These are phyloP conservation scores for Vesta saturnalis DNA, from an alignment of 2,888 invertebrate genomes.

Conservation along the genomic window DNA sequence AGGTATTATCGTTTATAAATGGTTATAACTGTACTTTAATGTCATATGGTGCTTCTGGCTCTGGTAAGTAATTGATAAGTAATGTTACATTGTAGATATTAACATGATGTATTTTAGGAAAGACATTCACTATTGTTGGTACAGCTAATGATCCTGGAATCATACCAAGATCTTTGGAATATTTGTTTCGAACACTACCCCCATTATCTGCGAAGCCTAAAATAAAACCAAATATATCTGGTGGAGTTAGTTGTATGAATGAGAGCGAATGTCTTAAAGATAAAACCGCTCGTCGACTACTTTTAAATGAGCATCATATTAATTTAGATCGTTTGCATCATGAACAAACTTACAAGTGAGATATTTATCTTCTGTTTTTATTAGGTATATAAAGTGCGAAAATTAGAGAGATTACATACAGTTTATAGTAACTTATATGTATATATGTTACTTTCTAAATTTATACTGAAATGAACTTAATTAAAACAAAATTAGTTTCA, in stretches of 20 bases:
- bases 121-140: constrained; percentile 63
- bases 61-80: too few relatives aligned
- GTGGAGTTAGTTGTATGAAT: background rate
- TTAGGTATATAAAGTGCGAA: too few relatives aligned
- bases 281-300: background rate
- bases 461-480: too few relatives aligned
- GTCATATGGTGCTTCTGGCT: background rate
- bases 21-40: background rate
- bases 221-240: background rate
- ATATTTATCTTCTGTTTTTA: too few relatives aligned
- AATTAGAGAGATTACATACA: too few relatives aligned
- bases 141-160: constrained; percentile 70
- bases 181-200: constrained; percentile 59
- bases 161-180: constrained; percentile 69
- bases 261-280: background rate
- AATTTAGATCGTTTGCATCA: background rate
- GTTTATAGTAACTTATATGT: too few relatives aligned
- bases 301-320: background rate
- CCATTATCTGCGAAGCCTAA: background rate
- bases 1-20: constrained; percentile 40
- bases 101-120: too few relatives aligned
- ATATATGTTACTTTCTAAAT: too few relatives aligned
- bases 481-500: too few relatives aligned
- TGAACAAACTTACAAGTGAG: background rate
- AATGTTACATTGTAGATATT: too few relatives aligned